Base-by-base conservation (phyloP, 2,888 invertebrate species). In the Napeogenes sylphis region DNA sequence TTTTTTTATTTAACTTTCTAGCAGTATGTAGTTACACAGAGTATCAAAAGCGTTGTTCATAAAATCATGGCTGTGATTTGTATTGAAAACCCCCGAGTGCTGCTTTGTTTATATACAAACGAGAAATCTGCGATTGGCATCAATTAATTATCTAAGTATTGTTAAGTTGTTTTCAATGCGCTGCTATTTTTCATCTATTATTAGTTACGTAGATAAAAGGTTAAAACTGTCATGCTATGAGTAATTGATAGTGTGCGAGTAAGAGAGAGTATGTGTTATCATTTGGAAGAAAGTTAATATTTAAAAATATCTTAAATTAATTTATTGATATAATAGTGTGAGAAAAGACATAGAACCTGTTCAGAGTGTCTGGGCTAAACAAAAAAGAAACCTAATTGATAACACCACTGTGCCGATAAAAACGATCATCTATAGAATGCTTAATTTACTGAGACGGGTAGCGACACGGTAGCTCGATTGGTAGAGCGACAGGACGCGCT, bases 51-150 rank as follows among this genome's bases (percentile, higher is more conserved):
- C 10, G 59, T 54, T 59, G 59, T 59, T 51, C 51, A 51, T 51
- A 51, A 30, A 51, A 51, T 51, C 30, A 57, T 54, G 61, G 58
- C 35, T 59, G 30, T 58, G 64, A 64, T 62, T 64, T 46, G 57
- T 57, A 58, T 59, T 64, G 62, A 63, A 56, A 59, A 54, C 55
- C 58, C 30, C 59, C 47, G 66, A 71, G 71, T 67, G 66, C 59
- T 45, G 56, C 63, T 69, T 72, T 71, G 73, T 72, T 67, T 70
- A 64, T 68, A 62, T 62, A 67, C 70, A 71, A 72, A 71, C 42
- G 61, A 62, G 61, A 58, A 63, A 55, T 59, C 65, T 69, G 71
- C 58, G 63, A 64, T 70, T 68, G 71, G 65, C 70, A 67, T 68
- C 68, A 62, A 71, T 71, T 71, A 71, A 71, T 71, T 70, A 68